These are phyloP conservation scores for Danaus plexippus DNA, from an alignment of 1,140 invertebrate genomes.

Conservation along the genomic window DNA sequence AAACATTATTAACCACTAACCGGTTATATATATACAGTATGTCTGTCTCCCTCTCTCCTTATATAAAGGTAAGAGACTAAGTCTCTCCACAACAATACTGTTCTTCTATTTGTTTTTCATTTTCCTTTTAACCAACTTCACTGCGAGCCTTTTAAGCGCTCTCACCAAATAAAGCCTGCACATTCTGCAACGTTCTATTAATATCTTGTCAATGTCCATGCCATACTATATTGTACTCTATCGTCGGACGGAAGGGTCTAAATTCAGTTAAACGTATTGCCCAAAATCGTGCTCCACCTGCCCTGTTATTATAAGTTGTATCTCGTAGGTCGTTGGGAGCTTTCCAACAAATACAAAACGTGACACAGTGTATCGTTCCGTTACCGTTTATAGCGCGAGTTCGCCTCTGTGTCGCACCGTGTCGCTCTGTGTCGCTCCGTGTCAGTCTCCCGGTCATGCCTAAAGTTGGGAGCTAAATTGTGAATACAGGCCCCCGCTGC, in stretches of 20 bases:
- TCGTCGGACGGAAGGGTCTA: conserved; percentile 9
- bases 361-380: conserved; percentile 21
- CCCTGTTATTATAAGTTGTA: conserved; percentile 46
- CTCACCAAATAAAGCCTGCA: conserved; percentile 57
- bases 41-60: no score
- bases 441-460: neutral
- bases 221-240: conserved; percentile 25
- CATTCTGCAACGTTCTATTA: conserved; percentile 61
- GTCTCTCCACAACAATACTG: neutral
- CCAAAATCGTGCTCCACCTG: conserved; percentile 44
- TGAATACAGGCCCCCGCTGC: conserved; percentile 33
- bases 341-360: conserved; percentile 26
- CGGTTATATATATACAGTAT: no score
- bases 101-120: neutral
- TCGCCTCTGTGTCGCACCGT: conserved; percentile 9
- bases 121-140: conserved; percentile 3
- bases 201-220: conserved; percentile 29
- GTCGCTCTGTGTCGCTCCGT: conserved; percentile 6
- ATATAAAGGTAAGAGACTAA: neutral
- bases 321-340: conserved; percentile 29
- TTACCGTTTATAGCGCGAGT: conserved; percentile 12
- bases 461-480: conserved; percentile 27
- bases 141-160: conserved; percentile 22
- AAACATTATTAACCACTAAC: no score
- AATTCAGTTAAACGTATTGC: conserved; percentile 8